These are phyloP conservation scores for Cryptoleucopteryx plumbea DNA, from an alignment of 2,113 vertebrate genomes.

Conservation along the genomic window DNA sequence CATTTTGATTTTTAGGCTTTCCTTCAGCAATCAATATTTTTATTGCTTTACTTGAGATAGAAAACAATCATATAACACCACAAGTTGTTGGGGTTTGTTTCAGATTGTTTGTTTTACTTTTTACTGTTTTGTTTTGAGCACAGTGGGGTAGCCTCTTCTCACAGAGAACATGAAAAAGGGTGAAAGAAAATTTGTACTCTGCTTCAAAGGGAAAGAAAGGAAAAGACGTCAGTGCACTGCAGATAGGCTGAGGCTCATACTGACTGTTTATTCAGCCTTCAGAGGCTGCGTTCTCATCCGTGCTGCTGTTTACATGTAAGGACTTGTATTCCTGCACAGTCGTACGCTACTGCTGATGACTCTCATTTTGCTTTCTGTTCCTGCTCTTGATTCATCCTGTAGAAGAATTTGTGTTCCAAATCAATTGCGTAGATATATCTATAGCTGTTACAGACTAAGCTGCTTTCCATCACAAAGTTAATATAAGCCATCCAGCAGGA, in stretches of 20 bases:
- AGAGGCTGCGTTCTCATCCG: not conserved
- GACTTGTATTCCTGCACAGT: not conserved
- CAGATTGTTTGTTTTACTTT: slow-evolving; percentile 16
- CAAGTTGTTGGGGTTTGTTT: not conserved
- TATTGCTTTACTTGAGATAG: slow-evolving; percentile 37
- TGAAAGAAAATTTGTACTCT: not conserved
- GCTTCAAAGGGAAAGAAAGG: not conserved
- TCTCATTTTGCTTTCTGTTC: not conserved
- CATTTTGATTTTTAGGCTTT: slow-evolving; percentile 51
- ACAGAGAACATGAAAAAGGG: not conserved
- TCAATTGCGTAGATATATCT: not conserved
- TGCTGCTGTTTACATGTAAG: not conserved
- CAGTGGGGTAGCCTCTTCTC: not conserved
- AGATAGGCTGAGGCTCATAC: not conserved
- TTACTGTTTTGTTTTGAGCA: not conserved
- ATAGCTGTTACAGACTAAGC: not conserved
- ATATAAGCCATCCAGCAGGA: not conserved
- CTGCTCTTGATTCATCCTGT: not conserved
- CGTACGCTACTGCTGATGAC: not conserved
- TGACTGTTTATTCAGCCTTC: not conserved
- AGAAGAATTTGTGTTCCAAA: not conserved
- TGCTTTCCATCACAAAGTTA: not conserved
- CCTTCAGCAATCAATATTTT: slow-evolving; percentile 41
- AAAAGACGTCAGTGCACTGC: not conserved
- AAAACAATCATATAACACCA: slow-evolving; percentile 26